A percentile compares a stretch with the other conserved stretches of the same genome.
These are phyloP conservation scores for Spatulosminthurus flaviceps DNA, from an alignment of 2,888 invertebrate species.

Conservation along the genomic window DNA sequence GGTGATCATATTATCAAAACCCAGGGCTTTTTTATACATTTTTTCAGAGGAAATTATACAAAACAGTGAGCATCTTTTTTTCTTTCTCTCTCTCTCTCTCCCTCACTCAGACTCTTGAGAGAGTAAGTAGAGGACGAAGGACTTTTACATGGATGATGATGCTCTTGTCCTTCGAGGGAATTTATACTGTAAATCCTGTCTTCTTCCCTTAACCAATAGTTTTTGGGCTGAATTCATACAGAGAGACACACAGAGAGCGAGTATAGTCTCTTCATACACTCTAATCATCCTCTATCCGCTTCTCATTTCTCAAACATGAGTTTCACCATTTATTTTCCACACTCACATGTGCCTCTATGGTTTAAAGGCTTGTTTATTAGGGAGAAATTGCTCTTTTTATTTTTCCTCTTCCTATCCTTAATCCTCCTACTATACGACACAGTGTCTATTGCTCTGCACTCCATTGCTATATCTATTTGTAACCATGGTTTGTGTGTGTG, in stretches of 20 bases:
- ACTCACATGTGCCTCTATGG: not conserved
- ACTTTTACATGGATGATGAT: constrained; percentile 12
- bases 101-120: not conserved
- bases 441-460: too few relatives aligned
- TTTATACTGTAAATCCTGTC: constrained; percentile 49
- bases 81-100: not conserved
- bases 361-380: constrained; percentile 1
- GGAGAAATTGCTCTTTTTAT: constrained; percentile 5
- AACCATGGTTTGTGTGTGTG: too few relatives aligned
- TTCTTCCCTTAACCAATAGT: constrained; percentile 25
- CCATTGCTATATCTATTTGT: too few relatives aligned
- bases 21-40: not conserved
- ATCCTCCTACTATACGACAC: not conserved
- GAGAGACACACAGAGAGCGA: too few relatives aligned
- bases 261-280: constrained; percentile 13
- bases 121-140: constrained; percentile 14
- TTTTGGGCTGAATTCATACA: constrained; percentile 13
- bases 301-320: constrained; percentile 45
- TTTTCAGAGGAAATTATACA: not conserved
- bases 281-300: constrained; percentile 44
- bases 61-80: constrained; percentile 19
- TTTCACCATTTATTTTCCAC: constrained; percentile 16
- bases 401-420: not conserved
- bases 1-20: constrained; percentile 1
- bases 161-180: constrained; percentile 47